phyloP scores from a whole-genome alignment of 2,888 invertebrate genomes.

The Hydropsyche betteni region DNA sequence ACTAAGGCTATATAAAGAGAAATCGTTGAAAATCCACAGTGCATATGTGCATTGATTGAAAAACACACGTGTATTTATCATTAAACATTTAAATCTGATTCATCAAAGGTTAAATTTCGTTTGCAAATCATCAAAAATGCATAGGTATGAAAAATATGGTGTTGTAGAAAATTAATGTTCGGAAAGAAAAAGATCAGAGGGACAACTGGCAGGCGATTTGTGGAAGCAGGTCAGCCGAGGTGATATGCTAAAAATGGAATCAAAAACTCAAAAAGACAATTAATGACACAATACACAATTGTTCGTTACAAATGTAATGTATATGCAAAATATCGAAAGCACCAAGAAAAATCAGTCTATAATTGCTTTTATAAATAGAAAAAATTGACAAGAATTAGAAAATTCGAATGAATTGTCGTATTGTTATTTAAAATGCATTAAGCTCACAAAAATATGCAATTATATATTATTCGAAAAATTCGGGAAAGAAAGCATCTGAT shows the following conservation, averaged over 20 bases:
- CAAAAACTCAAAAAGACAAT: constrained; percentile 16
- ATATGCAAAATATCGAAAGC: constrained; percentile 29
- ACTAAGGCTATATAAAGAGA: too few species aligned
- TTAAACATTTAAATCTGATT: too few species aligned
- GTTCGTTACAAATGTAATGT: too few species aligned
- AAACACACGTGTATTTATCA: too few species aligned
- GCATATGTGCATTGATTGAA: too few species aligned
- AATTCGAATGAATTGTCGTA: not conserved
- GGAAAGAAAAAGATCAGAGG: constrained; percentile 34
- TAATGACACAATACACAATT: not conserved
- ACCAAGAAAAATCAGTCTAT: constrained; percentile 6
- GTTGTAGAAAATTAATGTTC: too few species aligned
- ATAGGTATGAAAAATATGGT: too few species aligned
- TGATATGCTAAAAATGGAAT: constrained; percentile 27
- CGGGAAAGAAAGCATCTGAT: constrained; percentile 9
- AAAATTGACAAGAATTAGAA: not conserved
- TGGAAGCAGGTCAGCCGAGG: constrained; percentile 44
- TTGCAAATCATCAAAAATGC: too few species aligned
- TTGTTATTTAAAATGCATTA: constrained; percentile 2
- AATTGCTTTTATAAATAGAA: not conserved
- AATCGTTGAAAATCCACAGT: too few species aligned
- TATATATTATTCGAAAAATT: not conserved
- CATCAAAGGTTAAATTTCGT: too few species aligned
- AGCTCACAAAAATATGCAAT: constrained; percentile 23
- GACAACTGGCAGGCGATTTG: constrained; percentile 49